Percentiles rank a stretch among this genome's conserved stretches.
These are phyloP conservation scores for Mactromeris polynyma DNA, from an alignment of 2,888 invertebrate genomes.

Conservation along the genomic window DNA sequence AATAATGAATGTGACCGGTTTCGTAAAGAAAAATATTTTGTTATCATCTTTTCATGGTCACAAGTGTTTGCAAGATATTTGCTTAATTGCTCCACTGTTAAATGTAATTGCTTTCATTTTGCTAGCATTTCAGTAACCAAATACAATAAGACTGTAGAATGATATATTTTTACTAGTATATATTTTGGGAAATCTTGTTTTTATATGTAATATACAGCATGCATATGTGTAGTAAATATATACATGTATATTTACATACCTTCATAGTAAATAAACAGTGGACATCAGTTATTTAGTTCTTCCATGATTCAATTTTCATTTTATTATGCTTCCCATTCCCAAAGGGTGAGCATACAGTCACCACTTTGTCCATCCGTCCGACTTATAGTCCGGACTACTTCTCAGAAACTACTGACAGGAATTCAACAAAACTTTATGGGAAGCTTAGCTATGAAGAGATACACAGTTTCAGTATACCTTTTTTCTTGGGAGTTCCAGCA, in stretches of 20 bases:
- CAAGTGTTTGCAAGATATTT: neutral
- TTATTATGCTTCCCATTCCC: too few species aligned
- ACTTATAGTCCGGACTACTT: too few species aligned
- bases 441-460: too few species aligned
- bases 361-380: too few species aligned
- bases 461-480: too few species aligned
- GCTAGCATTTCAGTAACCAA: neutral
- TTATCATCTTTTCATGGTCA: neutral
- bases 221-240: neutral
- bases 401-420: too few species aligned
- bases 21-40: too few species aligned
- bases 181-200: neutral
- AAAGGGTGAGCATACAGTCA: too few species aligned
- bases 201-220: conserved; percentile 7
- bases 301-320: neutral
- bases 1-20: too few species aligned
- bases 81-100: neutral
- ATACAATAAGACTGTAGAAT: neutral
- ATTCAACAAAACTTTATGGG: too few species aligned
- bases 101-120: neutral
- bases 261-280: conserved; percentile 10
- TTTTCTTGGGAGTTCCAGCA: too few species aligned
- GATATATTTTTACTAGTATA: neutral
- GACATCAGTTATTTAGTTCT: neutral
- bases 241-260: neutral